Evolutionary conservation across 2,797 vertebrate species (phyloP).

Genomic region (Gymnodraco acuticeps): DNA sequence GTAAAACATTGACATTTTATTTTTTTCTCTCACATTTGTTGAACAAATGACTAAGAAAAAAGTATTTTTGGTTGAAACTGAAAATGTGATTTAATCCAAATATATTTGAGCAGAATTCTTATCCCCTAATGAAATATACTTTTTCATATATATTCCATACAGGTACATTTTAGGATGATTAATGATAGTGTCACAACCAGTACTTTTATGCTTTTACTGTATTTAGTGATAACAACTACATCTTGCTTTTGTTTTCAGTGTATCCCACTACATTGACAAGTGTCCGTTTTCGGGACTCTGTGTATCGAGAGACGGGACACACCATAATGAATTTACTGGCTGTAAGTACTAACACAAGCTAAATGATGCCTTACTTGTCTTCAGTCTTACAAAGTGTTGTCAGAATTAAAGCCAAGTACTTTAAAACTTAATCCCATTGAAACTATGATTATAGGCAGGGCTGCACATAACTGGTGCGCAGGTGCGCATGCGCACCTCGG

Average conservation of each 20-base stretch:
- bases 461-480: too few relatives aligned
- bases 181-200: neutral
- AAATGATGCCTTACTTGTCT: neutral
- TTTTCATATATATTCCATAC: neutral
- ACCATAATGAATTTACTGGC: slow-evolving; percentile 96
- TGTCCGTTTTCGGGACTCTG: slow-evolving; percentile 89
- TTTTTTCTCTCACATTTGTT: too few relatives aligned
- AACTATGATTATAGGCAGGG: neutral
- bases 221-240: neutral
- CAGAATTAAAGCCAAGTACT: neutral
- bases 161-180: neutral
- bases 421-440: neutral
- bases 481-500: too few relatives aligned
- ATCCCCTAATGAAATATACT: neutral
- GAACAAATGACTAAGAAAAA: neutral
- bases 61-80: neutral
- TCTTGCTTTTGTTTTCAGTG: slow-evolving; percentile 69
- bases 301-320: slow-evolving; percentile 94
- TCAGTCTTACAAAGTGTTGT: neutral
- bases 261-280: slow-evolving; percentile 91
- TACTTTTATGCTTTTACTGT: neutral
- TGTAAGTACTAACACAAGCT: slow-evolving; percentile 84
- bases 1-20: neutral
- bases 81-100: neutral
- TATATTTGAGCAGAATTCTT: neutral